phyloP scores from a whole-genome alignment of 2,888 invertebrate species.

The Heliconius erato region DNA sequence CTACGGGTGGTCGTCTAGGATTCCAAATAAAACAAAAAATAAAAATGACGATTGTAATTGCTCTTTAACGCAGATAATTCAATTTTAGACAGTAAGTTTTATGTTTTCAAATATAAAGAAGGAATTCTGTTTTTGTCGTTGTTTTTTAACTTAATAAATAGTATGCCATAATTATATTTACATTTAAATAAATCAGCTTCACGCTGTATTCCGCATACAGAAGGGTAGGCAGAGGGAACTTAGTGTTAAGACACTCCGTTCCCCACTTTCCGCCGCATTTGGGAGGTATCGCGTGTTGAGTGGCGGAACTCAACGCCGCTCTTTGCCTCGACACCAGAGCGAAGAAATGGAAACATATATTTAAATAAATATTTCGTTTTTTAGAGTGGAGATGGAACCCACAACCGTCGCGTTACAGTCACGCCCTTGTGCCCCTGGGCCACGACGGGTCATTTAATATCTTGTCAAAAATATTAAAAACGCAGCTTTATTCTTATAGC shows the following conservation, averaged over 20 bases:
- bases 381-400: too few relatives aligned
- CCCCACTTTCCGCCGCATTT: too few relatives aligned
- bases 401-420: too few relatives aligned
- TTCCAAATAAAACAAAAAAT: constrained; percentile 35
- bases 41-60: constrained; percentile 15
- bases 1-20: constrained; percentile 44
- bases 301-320: too few relatives aligned
- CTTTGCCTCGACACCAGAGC: too few relatives aligned
- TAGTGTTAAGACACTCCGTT: too few relatives aligned
- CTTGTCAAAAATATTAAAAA: background rate
- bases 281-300: too few relatives aligned
- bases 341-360: too few relatives aligned
- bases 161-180: background rate
- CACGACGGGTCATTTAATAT: background rate
- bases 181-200: background rate
- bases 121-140: background rate
- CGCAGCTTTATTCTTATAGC: background rate
- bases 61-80: constrained; percentile 15
- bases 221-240: too few relatives aligned
- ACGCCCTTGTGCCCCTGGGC: too few relatives aligned
- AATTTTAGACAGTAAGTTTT: background rate
- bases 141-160: background rate
- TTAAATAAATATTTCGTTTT: too few relatives aligned
- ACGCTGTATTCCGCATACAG: too few relatives aligned
- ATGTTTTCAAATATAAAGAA: background rate